phyloP scores from a whole-genome alignment of 2,888 invertebrate species.

The Amiota mariae region DNA sequence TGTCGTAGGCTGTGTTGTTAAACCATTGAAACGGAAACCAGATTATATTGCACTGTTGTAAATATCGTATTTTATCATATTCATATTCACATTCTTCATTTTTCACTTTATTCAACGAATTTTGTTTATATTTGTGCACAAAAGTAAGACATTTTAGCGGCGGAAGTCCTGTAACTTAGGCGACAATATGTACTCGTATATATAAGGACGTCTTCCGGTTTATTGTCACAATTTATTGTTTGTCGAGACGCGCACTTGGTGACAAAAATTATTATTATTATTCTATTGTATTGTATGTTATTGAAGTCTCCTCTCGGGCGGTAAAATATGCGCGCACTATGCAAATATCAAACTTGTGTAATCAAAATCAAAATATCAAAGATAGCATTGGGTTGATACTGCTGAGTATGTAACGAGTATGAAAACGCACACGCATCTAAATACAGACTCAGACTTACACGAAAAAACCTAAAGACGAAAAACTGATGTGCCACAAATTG shows the following conservation, averaged over 20 bases:
- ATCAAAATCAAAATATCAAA: conserved; percentile 23
- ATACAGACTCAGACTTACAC: background rate
- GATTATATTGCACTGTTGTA: background rate
- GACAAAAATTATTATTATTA: too few relatives aligned
- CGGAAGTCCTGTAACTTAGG: conserved; percentile 6
- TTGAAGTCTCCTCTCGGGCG: background rate
- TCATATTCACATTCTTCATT: background rate
- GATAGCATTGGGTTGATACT: conserved; percentile 15
- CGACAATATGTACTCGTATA: background rate
- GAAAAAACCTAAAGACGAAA: conserved; percentile 20
- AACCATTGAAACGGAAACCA: background rate
- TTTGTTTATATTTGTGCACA: background rate
- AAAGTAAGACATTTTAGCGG: background rate
- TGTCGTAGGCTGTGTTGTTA: background rate
- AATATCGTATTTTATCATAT: background rate
- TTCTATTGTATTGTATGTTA: background rate
- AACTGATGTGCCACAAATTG: conserved; percentile 1
- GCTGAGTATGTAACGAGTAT: background rate
- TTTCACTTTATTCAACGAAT: background rate
- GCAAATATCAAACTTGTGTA: conserved; percentile 20
- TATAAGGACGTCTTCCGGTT: conserved; percentile 10
- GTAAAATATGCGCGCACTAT: background rate
- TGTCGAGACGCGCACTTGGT: background rate
- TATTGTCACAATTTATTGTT: conserved; percentile 20
- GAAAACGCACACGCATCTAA: background rate